Evolutionary conservation across 2,113 vertebrate species (phyloP), one percentile per base, ranked within the genome.

Genomic region (Ancistrus triradiatus): DNA sequence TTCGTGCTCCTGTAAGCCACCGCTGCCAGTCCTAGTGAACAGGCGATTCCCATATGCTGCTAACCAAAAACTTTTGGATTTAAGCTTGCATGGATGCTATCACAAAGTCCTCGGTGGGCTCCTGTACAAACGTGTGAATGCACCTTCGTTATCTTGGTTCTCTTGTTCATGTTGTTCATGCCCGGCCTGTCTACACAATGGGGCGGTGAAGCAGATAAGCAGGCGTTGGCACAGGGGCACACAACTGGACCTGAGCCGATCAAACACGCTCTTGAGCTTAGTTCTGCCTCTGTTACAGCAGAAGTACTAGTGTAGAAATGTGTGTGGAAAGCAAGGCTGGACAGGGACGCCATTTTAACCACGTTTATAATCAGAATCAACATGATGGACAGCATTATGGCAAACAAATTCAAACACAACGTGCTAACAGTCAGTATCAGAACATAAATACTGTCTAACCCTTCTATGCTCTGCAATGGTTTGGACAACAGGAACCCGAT

Each of bases 1-100:
- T 78, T 66, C 48, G 62, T 63, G 44, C 65, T 2, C 66, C 68
- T 74, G 69, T 57, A 57, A 55, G 62, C n/a, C 58, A 38, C 7
- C 25, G 61, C 65, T 66, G 1, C 2, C 50, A 46, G 38, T 48
- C 7, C 7, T 31, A 31, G 3, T n/a, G n/a, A n/a, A n/a, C n/a
- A n/a, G n/a, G n/a, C n/a, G n/a, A n/a, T n/a, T n/a, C n/a, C n/a
- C n/a, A n/a, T n/a, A 31, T 31, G 27, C 3, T 31, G 27, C 27
- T 31, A 31, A 31, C 27, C 3, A 7, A 7, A 31, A 7, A 31
- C 3, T 31, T 31, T 31, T n/a, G n/a, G n/a, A n/a, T n/a, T n/a
- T 31, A 7, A 31, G 7, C 3, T 31, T 31, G 3, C 27, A 3
- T 31, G 17, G 27, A 14, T 43, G 17, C n/a, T n/a, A 13, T 19